These are phyloP conservation scores for Uloborus plumipes DNA, from an alignment of 2,888 invertebrate genomes.

Conservation along the genomic window DNA sequence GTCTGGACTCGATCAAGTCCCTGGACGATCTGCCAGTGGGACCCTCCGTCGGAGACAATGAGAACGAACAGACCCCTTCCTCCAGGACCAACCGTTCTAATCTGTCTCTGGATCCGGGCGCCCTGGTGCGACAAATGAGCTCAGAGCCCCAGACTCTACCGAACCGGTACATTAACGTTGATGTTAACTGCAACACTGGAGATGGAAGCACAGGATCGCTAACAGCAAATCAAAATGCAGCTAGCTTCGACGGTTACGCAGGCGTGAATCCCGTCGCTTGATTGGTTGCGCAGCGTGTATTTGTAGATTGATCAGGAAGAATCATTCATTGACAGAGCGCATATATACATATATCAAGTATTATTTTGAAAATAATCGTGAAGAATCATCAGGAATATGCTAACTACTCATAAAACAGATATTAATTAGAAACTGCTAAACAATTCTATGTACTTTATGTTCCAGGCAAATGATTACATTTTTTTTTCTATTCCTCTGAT, in stretches of 20 bases:
- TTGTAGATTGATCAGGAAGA: too few relatives aligned
- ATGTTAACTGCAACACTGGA: constrained; percentile 56
- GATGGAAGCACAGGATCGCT: constrained; percentile 11
- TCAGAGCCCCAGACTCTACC: constrained; percentile 14
- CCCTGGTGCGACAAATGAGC: constrained; percentile 36
- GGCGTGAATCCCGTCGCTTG: constrained; percentile 63
- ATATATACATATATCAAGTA: too few relatives aligned
- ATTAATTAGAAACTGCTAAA: too few relatives aligned
- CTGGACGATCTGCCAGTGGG: constrained; percentile 58
- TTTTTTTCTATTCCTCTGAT: too few relatives aligned
- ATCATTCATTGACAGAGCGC: too few relatives aligned
- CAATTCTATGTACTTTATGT: too few relatives aligned
- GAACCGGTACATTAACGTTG: constrained; percentile 51
- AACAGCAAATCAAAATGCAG: constrained; percentile 29
- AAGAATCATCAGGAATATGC: too few relatives aligned
- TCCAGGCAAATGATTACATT: too few relatives aligned
- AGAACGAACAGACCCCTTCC: constrained; percentile 17
- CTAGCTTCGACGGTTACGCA: constrained; percentile 44
- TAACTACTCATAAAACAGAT: too few relatives aligned
- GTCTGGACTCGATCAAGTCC: constrained; percentile 43
- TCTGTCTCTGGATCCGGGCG: constrained; percentile 43
- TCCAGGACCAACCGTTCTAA: constrained; percentile 33
- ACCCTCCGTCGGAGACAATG: constrained; percentile 25
- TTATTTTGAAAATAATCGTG: too few relatives aligned
- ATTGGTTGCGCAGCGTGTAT: neutral